These are phyloP conservation scores for Galaxias olidus DNA, from an alignment of 2,797 vertebrate species.

Conservation along the genomic window DNA sequence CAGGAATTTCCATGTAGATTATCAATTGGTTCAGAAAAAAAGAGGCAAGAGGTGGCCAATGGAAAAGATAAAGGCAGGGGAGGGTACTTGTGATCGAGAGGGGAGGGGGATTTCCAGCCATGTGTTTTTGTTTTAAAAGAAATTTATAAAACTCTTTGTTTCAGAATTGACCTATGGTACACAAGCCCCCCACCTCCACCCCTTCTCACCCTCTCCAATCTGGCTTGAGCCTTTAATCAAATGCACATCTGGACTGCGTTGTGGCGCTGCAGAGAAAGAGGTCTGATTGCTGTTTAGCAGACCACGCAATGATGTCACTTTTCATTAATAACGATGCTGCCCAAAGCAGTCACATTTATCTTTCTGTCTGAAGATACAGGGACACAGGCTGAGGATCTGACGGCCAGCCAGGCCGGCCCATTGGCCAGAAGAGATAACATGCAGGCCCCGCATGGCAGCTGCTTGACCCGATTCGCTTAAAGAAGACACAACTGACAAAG, in stretches of 20 bases:
- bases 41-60: constrained; percentile 45
- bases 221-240: constrained; percentile 78
- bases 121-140: constrained; percentile 74
- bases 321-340: constrained; percentile 76
- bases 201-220: constrained; percentile 64
- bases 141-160: constrained; percentile 71
- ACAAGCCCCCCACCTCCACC: constrained; percentile 16
- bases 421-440: constrained; percentile 46
- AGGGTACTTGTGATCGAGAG: constrained; percentile 4
- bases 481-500: not conserved
- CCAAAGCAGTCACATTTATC: constrained; percentile 64
- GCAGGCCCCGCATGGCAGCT: constrained; percentile 11
- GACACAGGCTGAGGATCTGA: constrained; percentile 40
- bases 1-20: constrained; percentile 58
- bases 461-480: not conserved
- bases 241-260: constrained; percentile 80
- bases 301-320: constrained; percentile 78
- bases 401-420: constrained; percentile 33
- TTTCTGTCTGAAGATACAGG: constrained; percentile 57
- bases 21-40: constrained; percentile 52
- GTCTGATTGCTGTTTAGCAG: constrained; percentile 75
- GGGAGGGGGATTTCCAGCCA: constrained; percentile 52
- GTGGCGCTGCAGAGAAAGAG: constrained; percentile 53
- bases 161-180: constrained; percentile 62
- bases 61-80: constrained; percentile 26